These are phyloP conservation scores for Drosophila mayaguana DNA, from an alignment of 2,888 invertebrate genomes.

Conservation along the genomic window DNA sequence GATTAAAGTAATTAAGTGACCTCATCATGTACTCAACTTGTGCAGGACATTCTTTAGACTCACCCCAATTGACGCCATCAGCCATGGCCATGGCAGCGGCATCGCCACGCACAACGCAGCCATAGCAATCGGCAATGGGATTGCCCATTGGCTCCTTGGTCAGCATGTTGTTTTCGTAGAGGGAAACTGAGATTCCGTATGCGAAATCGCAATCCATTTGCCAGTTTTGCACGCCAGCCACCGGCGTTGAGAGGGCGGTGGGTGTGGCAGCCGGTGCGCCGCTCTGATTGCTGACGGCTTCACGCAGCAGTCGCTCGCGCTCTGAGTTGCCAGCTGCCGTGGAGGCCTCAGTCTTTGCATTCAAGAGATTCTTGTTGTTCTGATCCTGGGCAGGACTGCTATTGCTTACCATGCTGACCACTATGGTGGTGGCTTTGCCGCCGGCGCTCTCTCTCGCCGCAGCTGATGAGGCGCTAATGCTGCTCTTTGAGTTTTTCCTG, in stretches of 20 bases:
- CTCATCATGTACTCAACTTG: no score
- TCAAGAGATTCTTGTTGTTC: conserved; percentile 81
- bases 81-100: conserved; percentile 92
- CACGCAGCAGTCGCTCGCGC: conserved; percentile 81
- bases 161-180: conserved; percentile 93
- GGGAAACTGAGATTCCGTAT: conserved; percentile 87
- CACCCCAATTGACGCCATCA: conserved; percentile 96
- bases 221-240: conserved; percentile 85
- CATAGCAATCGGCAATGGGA: conserved; percentile 95
- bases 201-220: conserved; percentile 85
- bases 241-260: conserved; percentile 50
- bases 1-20: not conserved
- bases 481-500: conserved; percentile 82
- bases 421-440: conserved; percentile 81
- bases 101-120: conserved; percentile 90
- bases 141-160: conserved; percentile 90
- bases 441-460: conserved; percentile 46
- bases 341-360: conserved; percentile 80
- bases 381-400: conserved; percentile 71
- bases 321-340: conserved; percentile 48
- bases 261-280: conserved; percentile 29
- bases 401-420: conserved; percentile 83
- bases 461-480: conserved; percentile 56
- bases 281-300: conserved; percentile 83
- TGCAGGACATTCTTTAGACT: conserved; percentile 34